These are phyloP conservation scores for Chrysemys picta DNA, from an alignment of 2,113 vertebrate species.

Conservation along the genomic window DNA sequence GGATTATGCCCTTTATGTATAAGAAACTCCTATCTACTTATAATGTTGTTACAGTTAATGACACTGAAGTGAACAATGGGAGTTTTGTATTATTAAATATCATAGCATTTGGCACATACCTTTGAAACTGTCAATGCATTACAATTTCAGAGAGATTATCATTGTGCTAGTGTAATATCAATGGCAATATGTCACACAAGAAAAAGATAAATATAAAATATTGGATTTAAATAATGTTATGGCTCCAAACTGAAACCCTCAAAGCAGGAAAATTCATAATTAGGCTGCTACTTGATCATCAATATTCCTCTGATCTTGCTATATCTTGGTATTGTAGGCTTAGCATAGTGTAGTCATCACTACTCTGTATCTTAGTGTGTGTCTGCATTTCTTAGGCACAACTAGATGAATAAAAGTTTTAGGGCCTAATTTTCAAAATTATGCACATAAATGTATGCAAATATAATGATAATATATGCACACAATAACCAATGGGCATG, in stretches of 20 bases:
- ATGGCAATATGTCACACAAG: not conserved
- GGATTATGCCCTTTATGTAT: not conserved
- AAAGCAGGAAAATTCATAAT: not conserved
- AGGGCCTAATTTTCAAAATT: not conserved
- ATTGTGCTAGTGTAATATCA: not conserved
- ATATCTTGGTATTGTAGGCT: not conserved
- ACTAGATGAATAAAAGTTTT: not conserved
- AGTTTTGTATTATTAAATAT: not conserved
- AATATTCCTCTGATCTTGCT: not conserved
- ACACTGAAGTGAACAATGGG: not conserved
- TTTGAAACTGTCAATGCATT: not conserved
- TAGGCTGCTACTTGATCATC: not conserved
- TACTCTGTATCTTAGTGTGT: not conserved
- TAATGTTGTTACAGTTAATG: not conserved
- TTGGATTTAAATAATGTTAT: not conserved
- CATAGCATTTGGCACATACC: not conserved
- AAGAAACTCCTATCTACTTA: not conserved
- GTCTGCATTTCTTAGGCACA: not conserved
- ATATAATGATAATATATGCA: not conserved
- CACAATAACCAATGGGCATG: not conserved
- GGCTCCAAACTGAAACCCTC: fast-evolving
- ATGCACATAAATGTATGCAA: not conserved
- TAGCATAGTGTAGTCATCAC: not conserved
- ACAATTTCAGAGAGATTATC: not conserved
- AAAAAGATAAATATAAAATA: not conserved